Evolutionary conservation across 2,113 vertebrate genomes (phyloP).

Genomic region (Gymnarchus niloticus): DNA sequence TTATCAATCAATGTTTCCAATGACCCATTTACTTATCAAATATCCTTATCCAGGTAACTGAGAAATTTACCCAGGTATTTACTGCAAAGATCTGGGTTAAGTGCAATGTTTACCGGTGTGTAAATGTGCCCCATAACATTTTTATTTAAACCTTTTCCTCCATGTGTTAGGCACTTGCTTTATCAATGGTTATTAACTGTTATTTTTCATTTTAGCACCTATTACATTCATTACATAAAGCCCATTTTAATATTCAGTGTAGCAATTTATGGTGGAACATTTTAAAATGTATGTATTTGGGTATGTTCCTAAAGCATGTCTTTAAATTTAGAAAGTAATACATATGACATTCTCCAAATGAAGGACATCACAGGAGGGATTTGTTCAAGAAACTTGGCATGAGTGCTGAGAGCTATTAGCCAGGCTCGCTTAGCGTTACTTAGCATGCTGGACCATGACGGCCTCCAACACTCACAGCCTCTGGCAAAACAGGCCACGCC

Average conservation of each 20-base stretch:
- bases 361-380: background rate
- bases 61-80: background rate
- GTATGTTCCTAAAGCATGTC: background rate
- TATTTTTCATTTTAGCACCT: no score
- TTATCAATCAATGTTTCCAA: background rate
- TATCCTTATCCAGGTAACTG: background rate
- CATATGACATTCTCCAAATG: background rate
- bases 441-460: background rate
- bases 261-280: no score
- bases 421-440: background rate
- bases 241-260: no score
- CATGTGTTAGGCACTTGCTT: background rate
- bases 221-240: no score
- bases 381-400: background rate
- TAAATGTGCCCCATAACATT: no score
- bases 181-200: no score
- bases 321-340: no score
- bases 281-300: background rate
- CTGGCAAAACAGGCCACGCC: background rate
- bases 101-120: no score
- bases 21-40: conserved; percentile 5
- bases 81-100: background rate
- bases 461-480: background rate
- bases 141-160: background rate
- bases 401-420: background rate